Percentiles rank a stretch among this genome's conserved stretches.
These are phyloP conservation scores for Halcyon malimbica DNA, from an alignment of 2,113 vertebrate genomes.

Conservation along the genomic window DNA sequence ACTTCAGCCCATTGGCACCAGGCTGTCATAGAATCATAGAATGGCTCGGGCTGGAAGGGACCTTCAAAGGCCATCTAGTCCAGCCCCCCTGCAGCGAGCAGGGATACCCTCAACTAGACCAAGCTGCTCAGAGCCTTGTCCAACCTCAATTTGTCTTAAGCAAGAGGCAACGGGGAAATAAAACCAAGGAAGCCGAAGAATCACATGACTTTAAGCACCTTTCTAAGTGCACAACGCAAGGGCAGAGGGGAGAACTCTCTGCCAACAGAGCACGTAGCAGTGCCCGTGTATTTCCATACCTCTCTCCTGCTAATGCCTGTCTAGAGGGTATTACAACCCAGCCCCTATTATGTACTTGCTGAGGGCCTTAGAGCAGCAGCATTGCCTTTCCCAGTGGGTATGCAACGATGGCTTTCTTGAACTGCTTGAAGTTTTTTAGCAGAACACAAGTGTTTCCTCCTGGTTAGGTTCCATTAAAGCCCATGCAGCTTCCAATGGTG, in stretches of 20 bases:
- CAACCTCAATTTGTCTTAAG: background rate
- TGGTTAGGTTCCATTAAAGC: background rate
- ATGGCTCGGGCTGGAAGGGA: no score
- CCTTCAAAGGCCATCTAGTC: no score
- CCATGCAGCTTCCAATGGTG: background rate
- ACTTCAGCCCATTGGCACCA: background rate
- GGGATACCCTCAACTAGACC: no score
- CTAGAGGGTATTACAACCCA: background rate
- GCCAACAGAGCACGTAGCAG: fast-evolving
- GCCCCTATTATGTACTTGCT: background rate
- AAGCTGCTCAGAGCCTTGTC: no score
- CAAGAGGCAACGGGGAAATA: background rate
- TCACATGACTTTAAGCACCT: background rate
- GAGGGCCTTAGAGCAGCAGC: background rate
- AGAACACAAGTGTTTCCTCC: background rate
- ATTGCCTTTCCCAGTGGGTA: background rate
- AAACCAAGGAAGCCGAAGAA: background rate
- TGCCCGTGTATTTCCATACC: background rate
- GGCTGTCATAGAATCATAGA: no score
- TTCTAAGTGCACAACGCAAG: background rate
- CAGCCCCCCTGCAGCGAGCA: no score
- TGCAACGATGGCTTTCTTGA: background rate
- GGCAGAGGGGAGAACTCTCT: background rate
- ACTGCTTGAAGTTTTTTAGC: background rate
- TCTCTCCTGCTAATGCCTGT: background rate